Conservation (phyloP, 2,113 vertebrate species). For the Notarius lentiginosus region DNA sequence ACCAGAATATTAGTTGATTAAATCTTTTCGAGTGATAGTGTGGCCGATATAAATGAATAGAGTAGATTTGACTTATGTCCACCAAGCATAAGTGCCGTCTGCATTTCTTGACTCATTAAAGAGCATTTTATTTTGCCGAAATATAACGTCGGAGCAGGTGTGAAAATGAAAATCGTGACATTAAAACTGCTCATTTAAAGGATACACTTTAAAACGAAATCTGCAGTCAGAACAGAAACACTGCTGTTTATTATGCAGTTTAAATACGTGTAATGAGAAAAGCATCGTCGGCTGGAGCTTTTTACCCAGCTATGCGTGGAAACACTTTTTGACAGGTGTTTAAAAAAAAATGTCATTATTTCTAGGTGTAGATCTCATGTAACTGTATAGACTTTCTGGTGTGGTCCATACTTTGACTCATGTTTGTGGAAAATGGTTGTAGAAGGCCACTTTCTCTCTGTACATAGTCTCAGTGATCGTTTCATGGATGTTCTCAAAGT, state of each 20-base stretch:
- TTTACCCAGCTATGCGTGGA: neutral
- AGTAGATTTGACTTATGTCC: neutral
- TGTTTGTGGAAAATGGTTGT: conserved; percentile 68
- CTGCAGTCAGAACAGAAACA: conserved; percentile 38
- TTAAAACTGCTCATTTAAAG: conserved; percentile 23
- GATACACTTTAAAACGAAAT: conserved; percentile 9
- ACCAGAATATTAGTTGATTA: conserved; percentile 34
- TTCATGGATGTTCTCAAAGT: conserved; percentile 58
- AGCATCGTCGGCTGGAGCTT: conserved; percentile 23
- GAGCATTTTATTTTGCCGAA: conserved; percentile 16
- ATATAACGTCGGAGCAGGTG: conserved; percentile 4
- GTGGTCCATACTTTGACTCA: conserved; percentile 70
- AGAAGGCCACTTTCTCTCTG: conserved; percentile 67
- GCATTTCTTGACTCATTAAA: conserved; percentile 27
- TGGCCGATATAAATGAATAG: conserved; percentile 24
- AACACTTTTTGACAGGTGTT: conserved; percentile 5
- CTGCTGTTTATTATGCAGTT: conserved; percentile 41
- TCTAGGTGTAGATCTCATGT: conserved; percentile 53
- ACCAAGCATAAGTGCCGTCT: conserved; percentile 47
- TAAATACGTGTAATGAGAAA: conserved; percentile 4
- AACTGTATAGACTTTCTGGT: conserved; percentile 70
- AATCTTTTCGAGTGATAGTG: neutral
- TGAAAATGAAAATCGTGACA: conserved; percentile 1
- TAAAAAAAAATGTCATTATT: conserved; percentile 4
- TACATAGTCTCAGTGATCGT: conserved; percentile 58